These are phyloP conservation scores for Alviniconcha marisindica DNA, from an alignment of 1,140 invertebrate genomes.

Conservation along the genomic window DNA sequence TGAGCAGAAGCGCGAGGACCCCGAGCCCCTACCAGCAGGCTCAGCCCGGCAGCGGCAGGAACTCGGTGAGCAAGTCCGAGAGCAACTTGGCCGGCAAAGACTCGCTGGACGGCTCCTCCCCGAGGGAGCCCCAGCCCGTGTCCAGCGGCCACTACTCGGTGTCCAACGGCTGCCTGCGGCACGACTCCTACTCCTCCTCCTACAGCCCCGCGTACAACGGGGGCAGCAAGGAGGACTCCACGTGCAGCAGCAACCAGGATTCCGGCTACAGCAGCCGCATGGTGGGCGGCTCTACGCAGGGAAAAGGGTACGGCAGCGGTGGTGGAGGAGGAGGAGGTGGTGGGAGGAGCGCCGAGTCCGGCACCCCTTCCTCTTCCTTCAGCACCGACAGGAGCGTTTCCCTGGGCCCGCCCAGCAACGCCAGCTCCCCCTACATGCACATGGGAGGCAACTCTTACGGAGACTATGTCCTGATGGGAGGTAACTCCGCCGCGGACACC, in stretches of 20 bases:
- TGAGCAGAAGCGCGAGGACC: constrained; percentile 38
- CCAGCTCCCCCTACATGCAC: constrained; percentile 57
- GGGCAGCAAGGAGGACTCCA: constrained; percentile 63
- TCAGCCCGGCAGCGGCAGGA: neutral
- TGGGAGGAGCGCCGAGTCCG: constrained; percentile 51
- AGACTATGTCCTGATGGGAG: neutral
- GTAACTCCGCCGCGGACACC: too few relatives aligned
- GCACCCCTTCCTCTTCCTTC: constrained; percentile 70
- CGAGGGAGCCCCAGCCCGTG: neutral
- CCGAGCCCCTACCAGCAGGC: neutral
- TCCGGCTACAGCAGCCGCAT: constrained; percentile 69
- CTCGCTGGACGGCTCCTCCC: neutral
- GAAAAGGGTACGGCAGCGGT: too few relatives aligned
- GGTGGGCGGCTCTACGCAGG: too few relatives aligned
- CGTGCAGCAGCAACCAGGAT: constrained; percentile 71
- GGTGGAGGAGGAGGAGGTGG: neutral
- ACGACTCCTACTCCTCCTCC: constrained; percentile 3
- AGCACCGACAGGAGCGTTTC: constrained; percentile 66
- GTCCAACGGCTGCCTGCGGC: constrained; percentile 38
- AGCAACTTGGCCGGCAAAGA: constrained; percentile 35
- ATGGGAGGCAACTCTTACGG: constrained; percentile 14
- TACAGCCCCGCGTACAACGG: constrained; percentile 29
- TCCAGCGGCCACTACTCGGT: neutral
- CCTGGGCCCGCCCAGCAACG: constrained; percentile 54
- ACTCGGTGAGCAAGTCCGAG: constrained; percentile 49